These are phyloP conservation scores for Calliphora vicina DNA, from an alignment of 1,140 invertebrate genomes.

Conservation along the genomic window DNA sequence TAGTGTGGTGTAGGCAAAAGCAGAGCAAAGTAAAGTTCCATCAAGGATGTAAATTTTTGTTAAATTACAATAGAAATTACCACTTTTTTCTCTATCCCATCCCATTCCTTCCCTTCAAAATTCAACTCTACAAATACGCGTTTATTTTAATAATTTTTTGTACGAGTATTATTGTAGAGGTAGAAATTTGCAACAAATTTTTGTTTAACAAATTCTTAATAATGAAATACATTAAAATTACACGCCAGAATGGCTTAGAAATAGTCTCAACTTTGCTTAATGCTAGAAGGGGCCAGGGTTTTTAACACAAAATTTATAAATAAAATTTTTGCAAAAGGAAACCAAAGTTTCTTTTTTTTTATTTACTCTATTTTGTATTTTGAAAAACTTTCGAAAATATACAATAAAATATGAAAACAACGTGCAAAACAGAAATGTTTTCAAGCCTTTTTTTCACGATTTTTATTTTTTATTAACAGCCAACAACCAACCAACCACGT, in stretches of 20 bases:
- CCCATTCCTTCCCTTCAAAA: background rate
- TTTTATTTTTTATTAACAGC: background rate
- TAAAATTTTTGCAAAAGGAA: background rate
- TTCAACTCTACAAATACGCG: background rate
- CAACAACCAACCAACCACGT: background rate
- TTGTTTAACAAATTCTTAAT: background rate
- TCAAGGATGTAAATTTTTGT: constrained; percentile 19
- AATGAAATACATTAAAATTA: constrained; percentile 8
- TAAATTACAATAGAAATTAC: constrained; percentile 30
- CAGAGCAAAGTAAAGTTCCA: background rate
- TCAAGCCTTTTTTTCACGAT: background rate
- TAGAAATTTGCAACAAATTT: background rate
- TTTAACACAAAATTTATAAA: background rate
- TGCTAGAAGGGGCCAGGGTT: background rate
- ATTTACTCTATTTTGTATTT: background rate
- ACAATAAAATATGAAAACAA: background rate
- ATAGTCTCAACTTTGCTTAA: background rate
- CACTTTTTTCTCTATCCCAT: background rate
- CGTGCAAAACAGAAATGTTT: background rate
- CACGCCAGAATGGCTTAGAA: constrained; percentile 3
- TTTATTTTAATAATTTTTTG: background rate
- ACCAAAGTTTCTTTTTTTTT: background rate
- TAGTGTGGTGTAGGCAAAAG: background rate
- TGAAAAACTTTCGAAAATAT: background rate
- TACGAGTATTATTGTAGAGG: background rate